Conservation (phyloP, 2,797 vertebrate genomes). For the Heteromormyrus szaboi region DNA sequence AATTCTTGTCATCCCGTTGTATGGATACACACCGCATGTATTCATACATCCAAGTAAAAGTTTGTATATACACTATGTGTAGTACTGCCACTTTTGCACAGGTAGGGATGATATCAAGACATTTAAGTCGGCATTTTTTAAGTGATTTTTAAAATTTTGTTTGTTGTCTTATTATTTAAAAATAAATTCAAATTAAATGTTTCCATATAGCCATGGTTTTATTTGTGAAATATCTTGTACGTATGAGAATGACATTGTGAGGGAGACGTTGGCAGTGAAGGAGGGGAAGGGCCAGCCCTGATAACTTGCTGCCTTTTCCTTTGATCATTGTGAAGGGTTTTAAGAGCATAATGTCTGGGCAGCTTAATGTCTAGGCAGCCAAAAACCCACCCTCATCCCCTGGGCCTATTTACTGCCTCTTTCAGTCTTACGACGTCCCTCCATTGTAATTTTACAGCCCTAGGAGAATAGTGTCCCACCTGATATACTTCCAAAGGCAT, state of each 20-base stretch:
- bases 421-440: background rate
- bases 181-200: slow-evolving; percentile 14
- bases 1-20: background rate
- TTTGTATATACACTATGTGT: background rate
- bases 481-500: background rate
- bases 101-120: slow-evolving; percentile 1
- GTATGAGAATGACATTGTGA: background rate
- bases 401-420: background rate
- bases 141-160: slow-evolving; percentile 22
- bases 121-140: slow-evolving; percentile 31
- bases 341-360: background rate
- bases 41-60: background rate
- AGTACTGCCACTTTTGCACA: background rate
- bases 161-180: slow-evolving; percentile 23
- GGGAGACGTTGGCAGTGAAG: background rate
- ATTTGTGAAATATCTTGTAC: background rate
- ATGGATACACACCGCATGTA: background rate
- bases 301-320: background rate
- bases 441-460: background rate
- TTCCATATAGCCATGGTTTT: background rate
- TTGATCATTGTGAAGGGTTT: background rate
- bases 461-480: background rate
- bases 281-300: background rate
- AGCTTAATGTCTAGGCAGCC: background rate
- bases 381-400: background rate